Conservation (phyloP, 2,888 invertebrate species). For the Melanotus villosus region DNA sequence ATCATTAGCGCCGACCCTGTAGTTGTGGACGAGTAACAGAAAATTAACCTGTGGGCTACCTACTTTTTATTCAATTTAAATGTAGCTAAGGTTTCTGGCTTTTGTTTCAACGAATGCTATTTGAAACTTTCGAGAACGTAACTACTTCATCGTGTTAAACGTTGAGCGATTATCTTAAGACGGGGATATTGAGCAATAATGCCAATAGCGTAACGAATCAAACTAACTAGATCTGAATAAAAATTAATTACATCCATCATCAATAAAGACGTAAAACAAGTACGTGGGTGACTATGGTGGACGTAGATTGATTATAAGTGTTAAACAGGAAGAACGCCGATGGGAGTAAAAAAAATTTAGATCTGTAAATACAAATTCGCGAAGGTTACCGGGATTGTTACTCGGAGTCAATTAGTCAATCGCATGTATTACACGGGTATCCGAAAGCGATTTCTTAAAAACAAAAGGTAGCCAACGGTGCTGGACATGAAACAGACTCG, state of each 20-base stretch:
- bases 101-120: background rate
- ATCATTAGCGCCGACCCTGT: background rate
- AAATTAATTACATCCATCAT: slow-evolving; percentile 28
- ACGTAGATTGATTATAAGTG: slow-evolving; percentile 23
- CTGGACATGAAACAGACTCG: slow-evolving; percentile 53
- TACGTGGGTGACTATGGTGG: background rate
- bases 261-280: slow-evolving; percentile 23
- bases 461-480: slow-evolving; percentile 36
- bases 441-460: slow-evolving; percentile 33
- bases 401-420: slow-evolving; percentile 3
- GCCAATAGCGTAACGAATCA: slow-evolving; percentile 8
- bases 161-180: slow-evolving; percentile 5
- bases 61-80: background rate
- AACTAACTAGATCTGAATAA: slow-evolving; percentile 17
- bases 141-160: too few relatives aligned
- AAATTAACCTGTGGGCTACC: background rate
- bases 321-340: background rate
- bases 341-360: background rate
- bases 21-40: background rate
- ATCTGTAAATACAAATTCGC: background rate
- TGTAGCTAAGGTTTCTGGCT: background rate
- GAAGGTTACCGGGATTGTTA: slow-evolving; percentile 2
- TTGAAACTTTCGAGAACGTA: too few relatives aligned
- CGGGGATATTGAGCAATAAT: slow-evolving; percentile 3
- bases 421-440: slow-evolving; percentile 12